These are phyloP conservation scores for Pelobates cultripes DNA, from an alignment of 2,797 vertebrate genomes.

Conservation along the genomic window DNA sequence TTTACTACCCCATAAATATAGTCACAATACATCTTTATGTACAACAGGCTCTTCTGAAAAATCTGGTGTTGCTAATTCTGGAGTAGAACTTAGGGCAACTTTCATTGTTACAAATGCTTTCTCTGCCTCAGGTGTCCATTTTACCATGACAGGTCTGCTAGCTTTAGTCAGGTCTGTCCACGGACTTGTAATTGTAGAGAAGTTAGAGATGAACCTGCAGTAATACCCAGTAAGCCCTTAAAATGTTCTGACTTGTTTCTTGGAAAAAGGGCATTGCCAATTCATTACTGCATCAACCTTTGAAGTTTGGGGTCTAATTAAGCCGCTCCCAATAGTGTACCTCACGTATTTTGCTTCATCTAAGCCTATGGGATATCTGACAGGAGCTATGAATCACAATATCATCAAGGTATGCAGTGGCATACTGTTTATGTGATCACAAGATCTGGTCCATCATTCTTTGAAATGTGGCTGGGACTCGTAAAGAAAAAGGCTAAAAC, in stretches of 20 bases:
- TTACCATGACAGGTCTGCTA: background rate
- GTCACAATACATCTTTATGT: too few relatives aligned
- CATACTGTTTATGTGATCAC: background rate
- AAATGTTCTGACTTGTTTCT: background rate
- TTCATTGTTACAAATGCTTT: background rate
- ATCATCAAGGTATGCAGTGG: background rate
- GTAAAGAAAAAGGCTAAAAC: background rate
- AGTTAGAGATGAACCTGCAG: background rate
- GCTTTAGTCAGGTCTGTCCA: background rate
- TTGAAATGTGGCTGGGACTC: background rate
- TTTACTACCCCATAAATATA: too few relatives aligned
- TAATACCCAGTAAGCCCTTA: background rate
- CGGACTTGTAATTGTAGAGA: background rate
- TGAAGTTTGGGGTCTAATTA: background rate
- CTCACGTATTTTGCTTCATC: too few relatives aligned
- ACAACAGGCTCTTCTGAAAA: background rate
- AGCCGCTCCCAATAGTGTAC: background rate
- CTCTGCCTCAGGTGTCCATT: background rate
- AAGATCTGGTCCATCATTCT: background rate
- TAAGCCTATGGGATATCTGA: too few relatives aligned
- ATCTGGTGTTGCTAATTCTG: background rate
- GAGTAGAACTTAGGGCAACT: background rate
- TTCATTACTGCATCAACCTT: background rate
- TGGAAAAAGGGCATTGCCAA: background rate
- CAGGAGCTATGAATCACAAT: background rate